phyloP scores from a whole-genome alignment of 1,140 invertebrate genomes.

The Zelostemma sp. region DNA sequence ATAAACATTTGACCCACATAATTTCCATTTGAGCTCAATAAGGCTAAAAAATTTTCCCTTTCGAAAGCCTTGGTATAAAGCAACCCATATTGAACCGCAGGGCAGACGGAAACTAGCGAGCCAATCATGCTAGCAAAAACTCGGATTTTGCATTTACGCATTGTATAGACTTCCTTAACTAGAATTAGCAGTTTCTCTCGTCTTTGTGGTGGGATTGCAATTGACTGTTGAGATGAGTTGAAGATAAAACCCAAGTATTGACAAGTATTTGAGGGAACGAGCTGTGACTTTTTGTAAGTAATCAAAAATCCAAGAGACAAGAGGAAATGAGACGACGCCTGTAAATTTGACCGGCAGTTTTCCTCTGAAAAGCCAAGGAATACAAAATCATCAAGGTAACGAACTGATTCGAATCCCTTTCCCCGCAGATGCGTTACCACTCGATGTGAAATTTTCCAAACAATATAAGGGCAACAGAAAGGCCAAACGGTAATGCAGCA shows the following conservation, averaged over 20 bases:
- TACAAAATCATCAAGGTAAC: too few relatives aligned
- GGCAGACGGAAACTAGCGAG: too few relatives aligned
- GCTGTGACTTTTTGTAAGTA: slow-evolving; percentile 29
- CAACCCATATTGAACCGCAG: slow-evolving; percentile 4
- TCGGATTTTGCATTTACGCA: too few relatives aligned
- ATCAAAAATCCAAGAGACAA: slow-evolving; percentile 43
- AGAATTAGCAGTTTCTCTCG: too few relatives aligned
- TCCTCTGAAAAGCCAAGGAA: too few relatives aligned
- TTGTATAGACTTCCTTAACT: too few relatives aligned
- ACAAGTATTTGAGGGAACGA: slow-evolving; percentile 19
- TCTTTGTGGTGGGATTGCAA: slow-evolving; percentile 17
- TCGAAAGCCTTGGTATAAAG: slow-evolving; percentile 16
- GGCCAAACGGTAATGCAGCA: slow-evolving; percentile 42
- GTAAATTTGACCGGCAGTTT: too few relatives aligned
- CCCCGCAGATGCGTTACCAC: slow-evolving; percentile 17
- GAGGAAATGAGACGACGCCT: too few relatives aligned
- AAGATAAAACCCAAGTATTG: slow-evolving; percentile 48
- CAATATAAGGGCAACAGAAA: slow-evolving; percentile 34
- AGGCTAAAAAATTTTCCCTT: not conserved
- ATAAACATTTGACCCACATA: too few relatives aligned
- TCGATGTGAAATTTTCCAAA: slow-evolving; percentile 45
- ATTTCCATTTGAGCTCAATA: too few relatives aligned
- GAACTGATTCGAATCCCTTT: too few relatives aligned
- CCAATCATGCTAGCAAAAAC: too few relatives aligned
- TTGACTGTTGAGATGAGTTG: slow-evolving; percentile 23